phyloP scores from a whole-genome alignment of 2,113 vertebrate genomes.

The Bostrychus sinensis region DNA sequence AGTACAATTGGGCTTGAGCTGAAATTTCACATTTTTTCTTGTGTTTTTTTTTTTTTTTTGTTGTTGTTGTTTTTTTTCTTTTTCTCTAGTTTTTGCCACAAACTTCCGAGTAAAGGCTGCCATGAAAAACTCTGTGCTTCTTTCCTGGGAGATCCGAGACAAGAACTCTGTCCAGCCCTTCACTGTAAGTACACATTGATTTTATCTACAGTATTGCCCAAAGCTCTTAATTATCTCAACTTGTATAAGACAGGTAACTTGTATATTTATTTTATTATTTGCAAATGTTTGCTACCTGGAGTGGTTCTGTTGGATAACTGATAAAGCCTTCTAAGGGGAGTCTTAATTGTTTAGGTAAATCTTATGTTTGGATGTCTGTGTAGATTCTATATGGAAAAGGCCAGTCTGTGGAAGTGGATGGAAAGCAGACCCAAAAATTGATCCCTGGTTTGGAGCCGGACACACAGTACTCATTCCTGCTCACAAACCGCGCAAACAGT shows the following conservation, averaged over 20 bases:
- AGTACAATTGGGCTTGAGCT: constrained; percentile 9
- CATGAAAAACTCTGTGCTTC: constrained; percentile 96
- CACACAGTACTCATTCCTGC: constrained; percentile 93
- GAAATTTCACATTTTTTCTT: constrained; percentile 61
- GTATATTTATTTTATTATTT: not conserved
- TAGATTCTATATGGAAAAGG: constrained; percentile 96
- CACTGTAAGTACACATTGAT: constrained; percentile 82
- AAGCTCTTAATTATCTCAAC: not conserved
- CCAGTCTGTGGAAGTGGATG: constrained; percentile 93
- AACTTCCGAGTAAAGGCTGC: constrained; percentile 98
- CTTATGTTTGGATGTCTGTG: not conserved
- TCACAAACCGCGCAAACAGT: constrained; percentile 95
- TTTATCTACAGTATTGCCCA: not conserved
- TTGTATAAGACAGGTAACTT: too few species aligned
- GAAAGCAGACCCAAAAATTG: constrained; percentile 91
- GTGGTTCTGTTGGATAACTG: not conserved
- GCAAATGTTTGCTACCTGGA: not conserved
- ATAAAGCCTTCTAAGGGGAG: not conserved
- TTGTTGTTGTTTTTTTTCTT: constrained; percentile 86
- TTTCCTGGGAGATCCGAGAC: constrained; percentile 96
- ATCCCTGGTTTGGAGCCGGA: constrained; percentile 92
- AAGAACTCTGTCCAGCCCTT: constrained; percentile 94
- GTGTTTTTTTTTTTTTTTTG: constrained; percentile 81
- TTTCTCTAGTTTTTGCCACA: constrained; percentile 94
- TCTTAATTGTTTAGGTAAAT: not conserved